phyloP scores from a whole-genome alignment of 2,113 vertebrate species.

The Hippoglossus stenolepis region DNA sequence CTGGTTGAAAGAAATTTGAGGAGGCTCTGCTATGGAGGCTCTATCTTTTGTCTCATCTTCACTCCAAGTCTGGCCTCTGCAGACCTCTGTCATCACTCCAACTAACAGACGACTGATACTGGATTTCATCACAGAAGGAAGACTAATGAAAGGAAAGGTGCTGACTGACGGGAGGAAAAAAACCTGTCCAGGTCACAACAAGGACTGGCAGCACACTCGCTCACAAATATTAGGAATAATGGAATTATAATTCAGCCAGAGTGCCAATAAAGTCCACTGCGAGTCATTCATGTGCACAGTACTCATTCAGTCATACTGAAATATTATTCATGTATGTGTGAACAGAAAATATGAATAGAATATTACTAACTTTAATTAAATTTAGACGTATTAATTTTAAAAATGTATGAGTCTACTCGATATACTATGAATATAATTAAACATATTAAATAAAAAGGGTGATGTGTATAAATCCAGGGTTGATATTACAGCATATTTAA shows the following conservation, averaged over 20 bases:
- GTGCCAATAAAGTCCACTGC: slow-evolving; percentile 7
- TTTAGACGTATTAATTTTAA: slow-evolving; percentile 37
- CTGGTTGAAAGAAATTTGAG: slow-evolving; percentile 39
- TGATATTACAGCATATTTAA: slow-evolving; percentile 12
- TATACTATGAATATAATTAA: slow-evolving; percentile 41
- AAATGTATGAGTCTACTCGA: slow-evolving; percentile 31
- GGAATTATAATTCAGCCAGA: slow-evolving; percentile 31
- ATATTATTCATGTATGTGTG: slow-evolving; percentile 30
- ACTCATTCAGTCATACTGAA: slow-evolving; percentile 43
- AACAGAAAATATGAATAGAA: slow-evolving; percentile 32
- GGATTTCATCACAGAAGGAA: slow-evolving; percentile 21
- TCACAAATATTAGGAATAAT: slow-evolving; percentile 39
- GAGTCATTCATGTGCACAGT: slow-evolving; percentile 11
- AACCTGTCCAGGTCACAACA: not conserved
- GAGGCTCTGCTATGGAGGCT: slow-evolving; percentile 29
- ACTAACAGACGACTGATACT: slow-evolving; percentile 29
- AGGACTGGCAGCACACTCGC: slow-evolving; percentile 5
- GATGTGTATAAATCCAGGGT: not conserved
- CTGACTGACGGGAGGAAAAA: slow-evolving; percentile 23
- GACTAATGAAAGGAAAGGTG: slow-evolving; percentile 42
- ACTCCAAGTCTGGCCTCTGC: slow-evolving; percentile 35
- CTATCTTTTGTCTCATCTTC: slow-evolving; percentile 39
- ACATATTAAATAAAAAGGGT: slow-evolving; percentile 15
- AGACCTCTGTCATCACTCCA: slow-evolving; percentile 28
- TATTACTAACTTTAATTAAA: slow-evolving; percentile 55